Evolutionary conservation across 2,888 invertebrate genomes (phyloP), one percentile per base, ranked within the genome.

Genomic region (Mellilla xanthometata): DNA sequence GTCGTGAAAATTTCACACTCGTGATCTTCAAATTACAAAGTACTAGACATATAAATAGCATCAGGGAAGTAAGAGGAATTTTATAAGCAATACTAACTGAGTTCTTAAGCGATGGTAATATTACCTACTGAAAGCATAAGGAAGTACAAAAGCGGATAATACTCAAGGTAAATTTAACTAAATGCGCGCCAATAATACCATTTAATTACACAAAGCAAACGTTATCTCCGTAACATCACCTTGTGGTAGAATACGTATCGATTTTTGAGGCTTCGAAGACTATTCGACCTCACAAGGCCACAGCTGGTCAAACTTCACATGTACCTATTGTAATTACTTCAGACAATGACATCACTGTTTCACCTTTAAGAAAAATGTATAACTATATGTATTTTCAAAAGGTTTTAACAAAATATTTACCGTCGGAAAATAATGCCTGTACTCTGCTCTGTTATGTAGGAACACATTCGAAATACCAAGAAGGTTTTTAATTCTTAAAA

Each of bases 241-340:
- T 52, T 54, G 61, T 56, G 52, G 54, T 54, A 54, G 38, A 42
- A 48, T 38, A 48, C 49, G 49, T 61, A 68, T 65, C 66, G 66
- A 65, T 62, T 69, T 68, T 64, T 68, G 58, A 62, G 60, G 58
- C 59, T 62, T 64, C 65, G 61, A 50, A 62, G 63, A 66, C 66
- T 55, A 54, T 50, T 54, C 74, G 81, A 82, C 85, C 84, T 79
- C 76, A 65, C 76, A 81, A 85, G 83, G 83, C 80, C 80, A 69
- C 87, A 87, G 81, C 82, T 88, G 87, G 53, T 50, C 69, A 83
- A 87, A 87, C 69, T 33, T 75, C 48, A 19, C 6, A 54, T 51
- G 47, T 57, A 41, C 61, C 65, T 58, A 60, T 68, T 73, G 73
- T 77, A 74, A 74, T 76, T 76, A 69, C 68, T 72, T 70, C 67